A percentile compares a stretch with the other conserved stretches of the same genome.
These are phyloP conservation scores for Rana temporaria DNA, from an alignment of 2,113 vertebrate genomes.

Conservation along the genomic window DNA sequence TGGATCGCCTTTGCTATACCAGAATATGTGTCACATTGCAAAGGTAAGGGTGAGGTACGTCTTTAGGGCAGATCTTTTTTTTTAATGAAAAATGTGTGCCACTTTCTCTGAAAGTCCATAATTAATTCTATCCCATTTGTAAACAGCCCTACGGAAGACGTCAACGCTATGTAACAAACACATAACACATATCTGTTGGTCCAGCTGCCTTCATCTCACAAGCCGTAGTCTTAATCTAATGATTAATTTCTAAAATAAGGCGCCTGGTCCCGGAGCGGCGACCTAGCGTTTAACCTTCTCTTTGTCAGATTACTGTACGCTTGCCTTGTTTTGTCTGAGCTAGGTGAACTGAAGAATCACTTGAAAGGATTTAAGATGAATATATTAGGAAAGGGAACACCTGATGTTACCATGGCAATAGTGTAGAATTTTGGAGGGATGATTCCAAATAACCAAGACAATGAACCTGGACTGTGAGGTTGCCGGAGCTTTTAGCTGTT, in stretches of 20 bases:
- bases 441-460: conserved; percentile 36
- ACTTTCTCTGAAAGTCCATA: no score
- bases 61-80: no score
- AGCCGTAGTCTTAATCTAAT: neutral
- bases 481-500: conserved; percentile 27
- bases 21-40: no score
- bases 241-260: neutral
- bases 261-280: neutral
- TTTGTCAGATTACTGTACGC: neutral
- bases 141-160: no score
- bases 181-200: no score
- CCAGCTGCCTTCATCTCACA: no score
- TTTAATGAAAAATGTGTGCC: no score
- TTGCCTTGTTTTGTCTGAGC: conserved; percentile 20
- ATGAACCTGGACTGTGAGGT: conserved; percentile 1
- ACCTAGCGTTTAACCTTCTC: conserved; percentile 17
- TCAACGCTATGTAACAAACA: no score
- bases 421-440: conserved; percentile 37
- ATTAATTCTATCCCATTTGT: no score
- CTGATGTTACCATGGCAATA: conserved; percentile 32
- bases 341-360: conserved; percentile 40
- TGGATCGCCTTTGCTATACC: no score
- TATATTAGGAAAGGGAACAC: conserved; percentile 40
- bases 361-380: conserved; percentile 43
- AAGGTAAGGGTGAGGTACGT: no score